These are phyloP conservation scores for Microtus montanus DNA, from an alignment of 2,113 vertebrate species.

Conservation along the genomic window DNA sequence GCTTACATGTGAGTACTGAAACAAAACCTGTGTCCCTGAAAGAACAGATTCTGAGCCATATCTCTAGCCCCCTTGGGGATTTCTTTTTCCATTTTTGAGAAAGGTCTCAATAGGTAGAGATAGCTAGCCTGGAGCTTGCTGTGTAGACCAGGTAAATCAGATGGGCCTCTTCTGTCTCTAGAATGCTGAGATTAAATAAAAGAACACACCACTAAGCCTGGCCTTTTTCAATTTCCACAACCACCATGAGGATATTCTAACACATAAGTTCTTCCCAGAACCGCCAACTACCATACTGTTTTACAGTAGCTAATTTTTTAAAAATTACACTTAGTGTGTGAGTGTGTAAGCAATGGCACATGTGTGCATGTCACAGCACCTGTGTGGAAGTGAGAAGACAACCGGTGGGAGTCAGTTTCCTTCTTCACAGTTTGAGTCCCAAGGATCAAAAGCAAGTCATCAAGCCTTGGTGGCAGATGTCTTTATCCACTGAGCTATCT, in stretches of 20 bases:
- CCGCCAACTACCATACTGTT: neutral
- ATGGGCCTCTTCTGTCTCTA: neutral
- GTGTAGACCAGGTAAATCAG: neutral
- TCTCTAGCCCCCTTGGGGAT: neutral
- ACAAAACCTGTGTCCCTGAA: neutral
- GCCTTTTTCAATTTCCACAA: neutral
- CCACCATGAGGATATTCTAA: neutral
- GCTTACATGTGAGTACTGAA: neutral
- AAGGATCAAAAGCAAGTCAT: neutral
- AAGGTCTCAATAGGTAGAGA: neutral
- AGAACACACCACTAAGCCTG: neutral
- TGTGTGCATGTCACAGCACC: neutral
- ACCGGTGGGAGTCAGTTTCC: neutral
- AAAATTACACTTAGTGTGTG: neutral
- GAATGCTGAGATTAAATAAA: neutral
- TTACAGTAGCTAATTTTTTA: neutral
- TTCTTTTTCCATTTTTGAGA: neutral
- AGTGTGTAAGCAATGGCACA: neutral
- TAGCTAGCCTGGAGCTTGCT: neutral
- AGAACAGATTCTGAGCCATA: neutral
- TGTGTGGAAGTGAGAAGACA: neutral
- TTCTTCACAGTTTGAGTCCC: neutral
- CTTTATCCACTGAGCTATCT: neutral
- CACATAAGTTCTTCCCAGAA: slow-evolving; percentile 9
- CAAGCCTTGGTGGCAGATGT: neutral